Percentiles rank a stretch among this genome's conserved stretches.
Evolutionary conservation across 2,888 invertebrate genomes (phyloP).

Genomic region (Taenaris catops): DNA sequence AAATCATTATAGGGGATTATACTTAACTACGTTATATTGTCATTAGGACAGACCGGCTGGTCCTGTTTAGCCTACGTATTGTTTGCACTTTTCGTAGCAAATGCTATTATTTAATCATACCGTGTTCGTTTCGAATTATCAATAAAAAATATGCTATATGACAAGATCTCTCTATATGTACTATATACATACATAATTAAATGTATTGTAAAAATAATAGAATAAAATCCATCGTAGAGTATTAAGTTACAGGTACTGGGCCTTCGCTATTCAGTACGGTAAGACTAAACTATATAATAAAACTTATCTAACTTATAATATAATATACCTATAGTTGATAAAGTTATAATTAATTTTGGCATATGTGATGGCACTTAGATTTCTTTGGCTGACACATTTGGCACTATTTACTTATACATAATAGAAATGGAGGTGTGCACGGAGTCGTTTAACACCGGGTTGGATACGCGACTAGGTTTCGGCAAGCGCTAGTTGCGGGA

Average conservation of each 20-base stretch:
- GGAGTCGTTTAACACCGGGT: too few species aligned
- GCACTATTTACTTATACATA: conserved; percentile 32
- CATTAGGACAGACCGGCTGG: background rate
- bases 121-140: too few species aligned
- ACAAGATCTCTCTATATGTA: background rate
- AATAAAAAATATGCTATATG: too few species aligned
- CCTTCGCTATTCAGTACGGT: conserved; percentile 44
- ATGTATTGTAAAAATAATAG: conserved; percentile 27
- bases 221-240: conserved; percentile 50
- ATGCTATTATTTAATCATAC: too few species aligned
- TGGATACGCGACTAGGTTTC: too few species aligned
- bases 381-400: conserved; percentile 46
- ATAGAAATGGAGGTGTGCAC: too few species aligned
- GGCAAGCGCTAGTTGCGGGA: too few species aligned
- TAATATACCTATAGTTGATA: too few species aligned
- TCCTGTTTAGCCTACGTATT: too few species aligned
- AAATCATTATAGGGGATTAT: conserved; percentile 2
- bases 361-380: conserved; percentile 33
- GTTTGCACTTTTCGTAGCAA: too few species aligned
- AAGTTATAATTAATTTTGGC: conserved; percentile 35
- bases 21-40: conserved; percentile 19
- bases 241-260: conserved; percentile 73
- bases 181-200: background rate
- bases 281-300: too few species aligned
- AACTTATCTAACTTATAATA: too few species aligned